Conservation (phyloP, 2,797 vertebrate species). For the Coccyzus lansbergi region DNA sequence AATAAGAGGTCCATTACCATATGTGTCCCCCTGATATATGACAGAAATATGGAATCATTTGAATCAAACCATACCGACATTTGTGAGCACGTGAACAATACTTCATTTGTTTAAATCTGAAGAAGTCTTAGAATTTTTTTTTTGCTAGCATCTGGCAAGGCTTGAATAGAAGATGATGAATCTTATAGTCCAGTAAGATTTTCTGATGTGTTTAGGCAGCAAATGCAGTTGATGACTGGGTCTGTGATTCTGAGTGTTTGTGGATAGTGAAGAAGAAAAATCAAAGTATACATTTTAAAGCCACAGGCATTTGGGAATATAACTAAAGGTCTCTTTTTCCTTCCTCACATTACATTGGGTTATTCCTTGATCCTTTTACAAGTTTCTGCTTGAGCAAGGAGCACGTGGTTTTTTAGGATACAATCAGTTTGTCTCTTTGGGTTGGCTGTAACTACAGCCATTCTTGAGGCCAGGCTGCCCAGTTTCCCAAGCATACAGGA, state of each 20-base stretch:
- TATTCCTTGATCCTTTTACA: neutral
- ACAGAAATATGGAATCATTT: neutral
- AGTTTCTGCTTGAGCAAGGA: neutral
- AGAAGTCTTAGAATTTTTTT: neutral
- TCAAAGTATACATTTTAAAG: neutral
- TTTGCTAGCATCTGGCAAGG: neutral
- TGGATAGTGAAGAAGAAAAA: neutral
- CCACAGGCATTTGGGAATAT: neutral
- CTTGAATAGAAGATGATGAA: neutral
- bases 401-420: neutral
- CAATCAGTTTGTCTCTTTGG: neutral
- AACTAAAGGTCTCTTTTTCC: neutral
- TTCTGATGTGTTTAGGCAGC: neutral
- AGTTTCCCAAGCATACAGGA: neutral
- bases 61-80: neutral
- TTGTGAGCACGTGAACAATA: neutral
- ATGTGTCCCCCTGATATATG: neutral
- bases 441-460: neutral
- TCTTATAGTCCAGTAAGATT: neutral
- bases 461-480: neutral
- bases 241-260: neutral
- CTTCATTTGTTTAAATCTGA: neutral
- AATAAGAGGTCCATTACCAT: neutral
- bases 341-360: neutral
- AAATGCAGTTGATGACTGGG: neutral